phyloP scores from a whole-genome alignment of 2,113 vertebrate species.

The Gadus macrocephalus region DNA sequence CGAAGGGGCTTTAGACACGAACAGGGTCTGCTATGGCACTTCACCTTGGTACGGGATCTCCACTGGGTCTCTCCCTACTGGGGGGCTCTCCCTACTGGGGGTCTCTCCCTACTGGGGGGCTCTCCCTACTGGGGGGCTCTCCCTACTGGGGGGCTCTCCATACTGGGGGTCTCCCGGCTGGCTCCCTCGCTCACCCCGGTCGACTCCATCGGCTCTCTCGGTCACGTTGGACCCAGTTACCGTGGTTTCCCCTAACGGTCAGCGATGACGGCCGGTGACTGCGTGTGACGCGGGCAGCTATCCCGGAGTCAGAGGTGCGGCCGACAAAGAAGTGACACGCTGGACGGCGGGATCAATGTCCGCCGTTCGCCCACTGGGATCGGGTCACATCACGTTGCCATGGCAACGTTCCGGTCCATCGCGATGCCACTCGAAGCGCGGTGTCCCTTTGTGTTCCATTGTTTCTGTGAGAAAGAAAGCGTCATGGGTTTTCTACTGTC shows the following conservation, averaged over 20 bases:
- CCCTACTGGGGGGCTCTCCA: too few species aligned
- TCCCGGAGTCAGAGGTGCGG: too few species aligned
- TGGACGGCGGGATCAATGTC: constrained; percentile 16
- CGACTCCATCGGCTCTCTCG: constrained; percentile 60
- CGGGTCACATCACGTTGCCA: constrained; percentile 15
- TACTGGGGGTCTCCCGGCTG: constrained; percentile 28
- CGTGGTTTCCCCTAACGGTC: constrained; percentile 34
- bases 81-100: too few species aligned
- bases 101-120: constrained; percentile 1
- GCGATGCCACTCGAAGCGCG: too few species aligned
- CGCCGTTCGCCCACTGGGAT: neutral
- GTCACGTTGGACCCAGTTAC: constrained; percentile 47
- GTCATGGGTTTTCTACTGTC: neutral
- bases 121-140: constrained; percentile 7
- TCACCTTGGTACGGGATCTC: constrained; percentile 2
- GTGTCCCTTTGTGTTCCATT: neutral
- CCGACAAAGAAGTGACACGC: neutral
- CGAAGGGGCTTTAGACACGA: constrained; percentile 21
- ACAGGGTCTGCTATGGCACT: constrained; percentile 45
- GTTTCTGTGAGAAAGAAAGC: neutral
- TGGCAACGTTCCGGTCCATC: constrained; percentile 7
- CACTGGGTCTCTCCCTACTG: neutral
- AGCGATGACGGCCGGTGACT: constrained; percentile 23
- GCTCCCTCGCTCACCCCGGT: constrained; percentile 31
- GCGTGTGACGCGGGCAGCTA: constrained; percentile 28